These are phyloP conservation scores for Tamias sibiricus DNA, from an alignment of 2,113 vertebrate species.

Conservation along the genomic window DNA sequence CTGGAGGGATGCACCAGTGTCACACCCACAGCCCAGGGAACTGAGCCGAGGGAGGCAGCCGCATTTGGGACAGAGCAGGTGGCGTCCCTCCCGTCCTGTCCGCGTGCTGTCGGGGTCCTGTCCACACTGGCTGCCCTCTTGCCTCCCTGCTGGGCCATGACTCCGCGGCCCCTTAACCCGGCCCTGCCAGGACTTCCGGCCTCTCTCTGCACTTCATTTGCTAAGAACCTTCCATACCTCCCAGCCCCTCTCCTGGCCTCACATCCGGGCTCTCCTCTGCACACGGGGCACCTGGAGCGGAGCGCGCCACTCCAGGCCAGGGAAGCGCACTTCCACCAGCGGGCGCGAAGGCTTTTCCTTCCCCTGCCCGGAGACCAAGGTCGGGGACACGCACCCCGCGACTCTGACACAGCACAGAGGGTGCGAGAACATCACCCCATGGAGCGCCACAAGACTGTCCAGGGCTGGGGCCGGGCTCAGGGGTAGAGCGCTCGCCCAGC, in stretches of 20 bases:
- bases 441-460: not conserved
- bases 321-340: not conserved
- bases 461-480: too few relatives aligned
- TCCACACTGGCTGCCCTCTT: not conserved
- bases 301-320: not conserved
- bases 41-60: not conserved
- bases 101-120: not conserved
- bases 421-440: not conserved
- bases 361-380: not conserved
- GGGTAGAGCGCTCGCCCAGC: fast-evolving
- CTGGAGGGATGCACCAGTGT: not conserved
- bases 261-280: slow-evolving; percentile 21
- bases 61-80: not conserved
- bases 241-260: slow-evolving; percentile 48
- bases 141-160: not conserved
- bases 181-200: not conserved
- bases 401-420: not conserved
- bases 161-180: not conserved
- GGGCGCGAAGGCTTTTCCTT: not conserved
- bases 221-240: slow-evolving; percentile 49
- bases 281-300: not conserved
- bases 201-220: not conserved
- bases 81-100: not conserved
- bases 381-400: not conserved
- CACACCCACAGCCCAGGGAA: not conserved